Evolutionary conservation across 1,140 invertebrate genomes (phyloP).

Genomic region (Dolichoris vasculosae): DNA sequence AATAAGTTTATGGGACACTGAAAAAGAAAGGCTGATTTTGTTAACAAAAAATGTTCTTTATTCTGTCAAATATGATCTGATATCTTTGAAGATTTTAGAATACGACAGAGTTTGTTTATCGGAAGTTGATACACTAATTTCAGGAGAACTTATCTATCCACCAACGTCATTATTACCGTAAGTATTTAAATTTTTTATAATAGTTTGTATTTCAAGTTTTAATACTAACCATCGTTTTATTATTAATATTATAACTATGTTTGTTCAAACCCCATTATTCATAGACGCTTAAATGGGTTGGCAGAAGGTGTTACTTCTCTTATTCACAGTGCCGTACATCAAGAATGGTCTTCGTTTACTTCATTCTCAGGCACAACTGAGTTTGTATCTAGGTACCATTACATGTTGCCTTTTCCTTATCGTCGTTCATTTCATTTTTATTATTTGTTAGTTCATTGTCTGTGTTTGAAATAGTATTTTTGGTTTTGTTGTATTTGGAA

Average conservation of each 20-base stretch:
- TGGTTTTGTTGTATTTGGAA: slow-evolving; percentile 24
- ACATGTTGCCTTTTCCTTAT: slow-evolving; percentile 30
- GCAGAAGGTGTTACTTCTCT: slow-evolving; percentile 81
- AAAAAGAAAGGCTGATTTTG: slow-evolving; percentile 86
- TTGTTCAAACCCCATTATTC: slow-evolving; percentile 52
- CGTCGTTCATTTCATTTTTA: slow-evolving; percentile 33
- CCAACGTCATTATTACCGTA: slow-evolving; percentile 86
- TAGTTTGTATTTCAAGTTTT: slow-evolving; percentile 21
- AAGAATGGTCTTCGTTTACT: slow-evolving; percentile 73
- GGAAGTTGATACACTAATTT: slow-evolving; percentile 81
- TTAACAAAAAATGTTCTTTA: slow-evolving; percentile 82
- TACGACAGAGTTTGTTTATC: slow-evolving; percentile 80
- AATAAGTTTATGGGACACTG: slow-evolving; percentile 90
- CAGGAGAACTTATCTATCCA: slow-evolving; percentile 87
- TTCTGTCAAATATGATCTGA: slow-evolving; percentile 89
- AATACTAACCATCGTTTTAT: slow-evolving; percentile 8
- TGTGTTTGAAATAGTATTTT: slow-evolving; percentile 11
- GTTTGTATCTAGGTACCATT: slow-evolving; percentile 79
- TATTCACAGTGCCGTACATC: slow-evolving; percentile 81
- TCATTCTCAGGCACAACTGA: slow-evolving; percentile 77
- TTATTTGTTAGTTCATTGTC: slow-evolving; percentile 40
- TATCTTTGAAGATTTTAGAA: slow-evolving; percentile 82
- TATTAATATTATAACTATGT: slow-evolving; percentile 6
- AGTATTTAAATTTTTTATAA: slow-evolving; percentile 72
- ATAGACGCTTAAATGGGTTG: slow-evolving; percentile 81